phyloP scores from a whole-genome alignment of 1,140 invertebrate species.

The Parasteatoda tepidariorum region DNA sequence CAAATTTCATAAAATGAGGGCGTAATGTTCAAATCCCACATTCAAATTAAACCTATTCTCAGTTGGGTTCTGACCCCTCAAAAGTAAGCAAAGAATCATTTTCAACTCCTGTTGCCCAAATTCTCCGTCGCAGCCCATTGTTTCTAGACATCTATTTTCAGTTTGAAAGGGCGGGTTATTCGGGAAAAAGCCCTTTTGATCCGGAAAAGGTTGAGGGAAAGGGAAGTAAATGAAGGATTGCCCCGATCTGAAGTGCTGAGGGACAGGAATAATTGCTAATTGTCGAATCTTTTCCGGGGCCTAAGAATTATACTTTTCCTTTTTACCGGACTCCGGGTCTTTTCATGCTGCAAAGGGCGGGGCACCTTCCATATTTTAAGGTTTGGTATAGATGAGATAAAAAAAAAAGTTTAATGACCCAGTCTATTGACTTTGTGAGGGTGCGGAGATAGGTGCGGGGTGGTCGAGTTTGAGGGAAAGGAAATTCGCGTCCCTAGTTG shows the following conservation, averaged over 20 bases:
- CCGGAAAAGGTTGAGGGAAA: not conserved
- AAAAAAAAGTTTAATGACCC: slow-evolving; percentile 16
- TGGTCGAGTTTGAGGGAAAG: not conserved
- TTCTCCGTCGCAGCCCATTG: slow-evolving; percentile 36
- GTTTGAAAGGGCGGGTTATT: not conserved
- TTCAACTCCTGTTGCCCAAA: slow-evolving; percentile 51
- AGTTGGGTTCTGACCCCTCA: slow-evolving; percentile 15
- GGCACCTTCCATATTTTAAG: slow-evolving; percentile 19
- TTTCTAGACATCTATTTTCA: slow-evolving; percentile 52
- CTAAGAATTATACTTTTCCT: slow-evolving; percentile 35
- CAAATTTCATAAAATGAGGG: too few species aligned
- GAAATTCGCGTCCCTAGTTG: slow-evolving; percentile 3
- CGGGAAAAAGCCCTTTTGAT: slow-evolving; percentile 38
- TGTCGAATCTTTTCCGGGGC: slow-evolving; percentile 24
- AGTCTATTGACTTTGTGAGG: not conserved
- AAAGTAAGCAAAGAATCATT: slow-evolving; percentile 35
- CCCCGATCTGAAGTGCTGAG: slow-evolving; percentile 26
- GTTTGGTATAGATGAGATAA: not conserved
- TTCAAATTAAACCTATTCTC: too few species aligned
- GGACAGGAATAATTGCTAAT: slow-evolving; percentile 54
- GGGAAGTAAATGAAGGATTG: slow-evolving; percentile 17
- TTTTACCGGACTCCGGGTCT: not conserved
- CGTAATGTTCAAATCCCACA: too few species aligned
- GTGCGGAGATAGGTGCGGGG: not conserved
- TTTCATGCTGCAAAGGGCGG: not conserved